phyloP scores from a whole-genome alignment of 2,888 invertebrate genomes.

The Proisotoma minuta region DNA sequence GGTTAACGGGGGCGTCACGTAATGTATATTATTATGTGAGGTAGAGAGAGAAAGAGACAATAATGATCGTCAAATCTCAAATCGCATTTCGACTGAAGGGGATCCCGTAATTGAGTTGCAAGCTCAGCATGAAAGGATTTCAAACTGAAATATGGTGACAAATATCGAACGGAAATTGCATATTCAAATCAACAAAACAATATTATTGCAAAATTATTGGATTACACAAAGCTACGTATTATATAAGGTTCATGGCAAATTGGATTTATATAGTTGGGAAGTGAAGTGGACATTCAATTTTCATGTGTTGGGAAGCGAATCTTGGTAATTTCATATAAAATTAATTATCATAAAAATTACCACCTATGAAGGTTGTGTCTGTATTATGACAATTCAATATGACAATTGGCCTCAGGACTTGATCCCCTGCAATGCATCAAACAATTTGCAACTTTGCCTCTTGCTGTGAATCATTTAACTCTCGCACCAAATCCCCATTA shows the following conservation, averaged over 20 bases:
- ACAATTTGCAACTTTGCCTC: constrained; percentile 20
- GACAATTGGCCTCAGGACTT: constrained; percentile 18
- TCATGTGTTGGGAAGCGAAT: constrained; percentile 11
- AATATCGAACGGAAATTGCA: background rate
- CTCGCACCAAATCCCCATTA: background rate
- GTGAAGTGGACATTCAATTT: background rate
- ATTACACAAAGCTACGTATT: too few relatives aligned
- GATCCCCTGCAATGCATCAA: constrained; percentile 9
- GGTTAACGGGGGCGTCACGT: too few relatives aligned
- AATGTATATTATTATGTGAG: too few relatives aligned
- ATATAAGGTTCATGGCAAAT: too few relatives aligned
- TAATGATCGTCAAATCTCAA: too few relatives aligned
- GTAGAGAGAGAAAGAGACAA: too few relatives aligned
- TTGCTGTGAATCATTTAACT: constrained; percentile 1
- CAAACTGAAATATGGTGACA: background rate
- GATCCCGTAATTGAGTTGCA: too few relatives aligned
- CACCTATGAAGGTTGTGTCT: constrained; percentile 8
- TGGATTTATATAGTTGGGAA: too few relatives aligned
- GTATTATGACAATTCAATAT: constrained; percentile 17
- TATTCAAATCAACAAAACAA: too few relatives aligned
- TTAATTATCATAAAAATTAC: constrained; percentile 19
- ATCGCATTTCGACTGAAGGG: too few relatives aligned
- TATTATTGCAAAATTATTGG: too few relatives aligned
- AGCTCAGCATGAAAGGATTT: too few relatives aligned
- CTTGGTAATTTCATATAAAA: constrained; percentile 11